Percentiles rank a stretch among this genome's conserved stretches.
phyloP scores from a whole-genome alignment of 2,113 vertebrate species.

The Pedionomus torquatus region DNA sequence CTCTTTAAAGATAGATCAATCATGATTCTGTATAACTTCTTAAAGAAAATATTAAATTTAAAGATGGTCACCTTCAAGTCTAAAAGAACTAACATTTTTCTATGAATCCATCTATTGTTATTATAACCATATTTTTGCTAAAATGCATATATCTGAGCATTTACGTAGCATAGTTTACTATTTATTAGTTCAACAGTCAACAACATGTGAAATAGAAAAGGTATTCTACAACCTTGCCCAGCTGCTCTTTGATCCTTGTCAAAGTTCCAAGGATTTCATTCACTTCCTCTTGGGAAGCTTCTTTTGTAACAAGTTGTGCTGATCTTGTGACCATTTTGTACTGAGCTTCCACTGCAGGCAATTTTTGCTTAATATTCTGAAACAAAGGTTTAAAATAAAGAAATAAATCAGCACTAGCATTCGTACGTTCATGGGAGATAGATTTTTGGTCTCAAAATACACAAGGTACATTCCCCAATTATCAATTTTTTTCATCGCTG shows the following conservation, averaged over 20 bases:
- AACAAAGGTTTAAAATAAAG: not conserved
- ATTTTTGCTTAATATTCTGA: constrained; percentile 89
- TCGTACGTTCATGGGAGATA: not conserved
- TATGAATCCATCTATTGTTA: not conserved
- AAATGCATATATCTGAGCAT: not conserved
- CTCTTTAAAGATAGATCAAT: not conserved
- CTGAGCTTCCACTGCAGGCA: constrained; percentile 88
- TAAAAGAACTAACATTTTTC: not conserved
- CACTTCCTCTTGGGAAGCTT: constrained; percentile 83
- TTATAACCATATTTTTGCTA: not conserved
- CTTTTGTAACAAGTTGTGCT: constrained; percentile 86
- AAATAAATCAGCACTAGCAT: not conserved
- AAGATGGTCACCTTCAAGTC: not conserved
- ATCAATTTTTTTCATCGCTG: not conserved
- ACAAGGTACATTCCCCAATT: not conserved
- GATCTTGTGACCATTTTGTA: constrained; percentile 86
- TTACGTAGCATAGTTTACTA: not conserved
- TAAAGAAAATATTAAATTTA: not conserved
- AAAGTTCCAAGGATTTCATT: constrained; percentile 82
- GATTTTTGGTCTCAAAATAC: not conserved
- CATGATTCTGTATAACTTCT: not conserved
- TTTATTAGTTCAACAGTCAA: not conserved
- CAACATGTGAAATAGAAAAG: not conserved
- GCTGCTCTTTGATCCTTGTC: constrained; percentile 85
- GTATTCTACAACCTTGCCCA: constrained; percentile 81